phyloP scores from a whole-genome alignment of 2,888 invertebrate genomes.

The Marronus borbonicus region DNA sequence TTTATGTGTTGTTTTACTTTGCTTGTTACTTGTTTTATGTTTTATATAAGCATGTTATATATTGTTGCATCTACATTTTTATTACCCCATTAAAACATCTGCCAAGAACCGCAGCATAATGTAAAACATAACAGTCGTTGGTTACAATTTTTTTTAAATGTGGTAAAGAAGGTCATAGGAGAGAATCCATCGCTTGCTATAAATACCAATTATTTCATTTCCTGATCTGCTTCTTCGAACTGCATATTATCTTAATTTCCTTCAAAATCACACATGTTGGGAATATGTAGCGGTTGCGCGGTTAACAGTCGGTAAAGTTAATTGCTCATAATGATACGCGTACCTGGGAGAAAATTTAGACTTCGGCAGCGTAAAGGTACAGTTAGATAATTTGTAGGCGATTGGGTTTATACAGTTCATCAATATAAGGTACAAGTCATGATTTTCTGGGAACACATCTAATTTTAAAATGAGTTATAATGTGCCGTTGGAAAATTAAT shows the following conservation, averaged over 20 bases:
- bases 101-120: too few relatives aligned
- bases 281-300: slow-evolving; percentile 4
- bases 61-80: too few relatives aligned
- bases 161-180: not conserved
- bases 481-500: too few relatives aligned
- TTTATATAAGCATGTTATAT: too few relatives aligned
- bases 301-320: not conserved
- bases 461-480: too few relatives aligned
- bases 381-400: not conserved
- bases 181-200: not conserved
- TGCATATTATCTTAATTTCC: slow-evolving; percentile 11
- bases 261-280: not conserved
- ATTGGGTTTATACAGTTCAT: not conserved
- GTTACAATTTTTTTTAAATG: too few relatives aligned
- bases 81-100: too few relatives aligned
- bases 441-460: too few relatives aligned
- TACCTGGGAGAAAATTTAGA: not conserved
- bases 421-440: not conserved
- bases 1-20: too few relatives aligned
- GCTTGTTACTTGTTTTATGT: too few relatives aligned
- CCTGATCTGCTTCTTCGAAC: slow-evolving; percentile 10
- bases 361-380: not conserved
- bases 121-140: too few relatives aligned
- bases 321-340: slow-evolving; percentile 6
- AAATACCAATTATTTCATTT: slow-evolving; percentile 15